Evolutionary conservation across 2,888 invertebrate genomes (phyloP), one percentile per base, ranked within the genome.

Genomic region (Sthenelais limicola): DNA sequence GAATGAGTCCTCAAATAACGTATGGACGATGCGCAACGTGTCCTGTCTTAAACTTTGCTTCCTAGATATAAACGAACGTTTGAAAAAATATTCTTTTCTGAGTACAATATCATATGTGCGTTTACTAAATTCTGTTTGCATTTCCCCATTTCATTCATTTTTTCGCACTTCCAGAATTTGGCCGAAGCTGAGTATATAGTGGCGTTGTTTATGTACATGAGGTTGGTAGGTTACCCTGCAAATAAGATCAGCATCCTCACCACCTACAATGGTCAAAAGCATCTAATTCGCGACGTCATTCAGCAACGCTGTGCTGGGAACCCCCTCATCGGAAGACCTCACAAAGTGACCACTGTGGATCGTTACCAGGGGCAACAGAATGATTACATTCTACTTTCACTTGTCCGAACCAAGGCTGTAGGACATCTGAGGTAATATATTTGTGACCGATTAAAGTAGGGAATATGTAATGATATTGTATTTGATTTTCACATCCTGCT

Each of bases 321-420:
- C 90, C 96, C 97, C 0, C 90, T 98, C 69, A 96, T 99, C 80
- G 98, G 98, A 24, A 90, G 80, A 54, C 86, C 86, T 48, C 80
- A 83, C 77, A 86, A 85, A 80, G 86, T 90, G 56, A 90, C 90
- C 0, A 99, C 99, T 0, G 99, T 99, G 24, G 99, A 99, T 89
- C 98, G 98, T 86, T 99, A 97, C 88, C 99, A 99, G 86, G 99
- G 99, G 73, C 99, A 99, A 85, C 99, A 99, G 89, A 99, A 99
- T 88, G 99, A 99, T 89, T 97, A 95, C 84, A 97, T 99, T 74
- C 90, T 99, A 21, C 91, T 99, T 66, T 99, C 98, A 0, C 89
- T 99, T 58, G 99, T 99, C 28, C 91, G 98, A 76, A 98, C 98
- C 0, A 93, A 93, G 84, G 95, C 96, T 0, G 98, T 99, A n/a